Base-by-base conservation (phyloP, 2,888 invertebrate species). In the Aplocera efformata region DNA sequence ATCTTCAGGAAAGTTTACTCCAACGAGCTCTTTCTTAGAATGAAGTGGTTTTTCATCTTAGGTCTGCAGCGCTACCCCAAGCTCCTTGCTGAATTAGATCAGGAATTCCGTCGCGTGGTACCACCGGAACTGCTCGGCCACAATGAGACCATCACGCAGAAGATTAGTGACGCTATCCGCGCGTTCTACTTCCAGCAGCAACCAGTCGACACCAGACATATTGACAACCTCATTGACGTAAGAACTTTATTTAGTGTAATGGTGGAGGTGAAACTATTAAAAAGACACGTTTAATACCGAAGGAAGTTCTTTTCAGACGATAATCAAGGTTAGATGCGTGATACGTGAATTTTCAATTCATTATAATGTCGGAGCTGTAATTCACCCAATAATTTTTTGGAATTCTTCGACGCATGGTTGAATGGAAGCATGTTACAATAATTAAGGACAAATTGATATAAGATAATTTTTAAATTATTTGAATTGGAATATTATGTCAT, bases 41-140 rank as follows among this genome's bases (percentile, higher is more conserved):
- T n/a, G n/a, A n/a, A n/a, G n/a, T n/a, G n/a, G n/a, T n/a, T n/a
- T n/a, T n/a, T 17, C 13, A 1, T 22, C 1, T n/a, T 63, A 91
- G 91, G 91, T 51, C 72, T 91, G 1, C 90, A 90, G 40, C 86
- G 90, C 23, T 89, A 91, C 57, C 90, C 91, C 0, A 88, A 90
- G 54, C 67, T 91, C 17, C 63, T 91, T 28, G 71, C 67, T 25
- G 90, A 90, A 50, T 69, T 91, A 46, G 89, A 91, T 24, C 79
- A 79, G 7, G 90, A 91, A 64, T 91, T 91, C 67, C 71, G 68
- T 0, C 86, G 91, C n/a, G 79, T 90, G 48, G 88, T 91, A 32
- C 91, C 91, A 0, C 88, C 82, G 0, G 89, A 89, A 60, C 72
- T 91, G 20, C 72, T 80, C 26, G 65, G 76, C 0, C 60, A 69